Percentiles rank a stretch among this genome's conserved stretches.
These are phyloP conservation scores for Pyralis farinalis DNA, from an alignment of 2,888 invertebrate species.

Conservation along the genomic window DNA sequence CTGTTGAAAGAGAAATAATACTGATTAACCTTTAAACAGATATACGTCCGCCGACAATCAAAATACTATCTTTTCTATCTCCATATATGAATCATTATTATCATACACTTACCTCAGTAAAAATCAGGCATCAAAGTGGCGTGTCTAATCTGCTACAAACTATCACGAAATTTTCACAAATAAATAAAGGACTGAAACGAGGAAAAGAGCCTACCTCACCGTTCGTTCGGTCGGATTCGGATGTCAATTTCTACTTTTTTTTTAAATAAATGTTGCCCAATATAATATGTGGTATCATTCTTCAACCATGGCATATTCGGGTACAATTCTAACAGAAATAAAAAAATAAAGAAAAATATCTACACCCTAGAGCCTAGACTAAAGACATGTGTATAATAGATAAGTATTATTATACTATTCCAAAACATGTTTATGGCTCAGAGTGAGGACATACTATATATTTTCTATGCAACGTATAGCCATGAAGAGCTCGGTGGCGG, in stretches of 20 bases:
- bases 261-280: conserved; percentile 16
- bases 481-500: no score
- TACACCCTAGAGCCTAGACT: no score
- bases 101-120: conserved; percentile 64
- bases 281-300: no score
- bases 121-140: conserved; percentile 72
- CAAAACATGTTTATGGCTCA: no score
- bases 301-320: no score
- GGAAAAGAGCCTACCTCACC: conserved; percentile 80
- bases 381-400: no score
- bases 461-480: no score
- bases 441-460: no score
- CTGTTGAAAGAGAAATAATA: conserved; percentile 28
- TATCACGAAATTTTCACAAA: conserved; percentile 67
- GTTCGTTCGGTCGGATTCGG: no score
- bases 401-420: no score
- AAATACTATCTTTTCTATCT: conserved; percentile 32
- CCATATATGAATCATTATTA: conserved; percentile 8
- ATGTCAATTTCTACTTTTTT: conserved; percentile 66
- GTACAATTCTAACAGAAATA: no score
- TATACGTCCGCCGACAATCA: conserved; percentile 62
- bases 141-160: conserved; percentile 56
- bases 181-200: conserved; percentile 76
- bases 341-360: no score
- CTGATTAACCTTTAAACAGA: conserved; percentile 65